Conservation (phyloP, 2,797 vertebrate genomes). For the Epinephelus malabaricus region DNA sequence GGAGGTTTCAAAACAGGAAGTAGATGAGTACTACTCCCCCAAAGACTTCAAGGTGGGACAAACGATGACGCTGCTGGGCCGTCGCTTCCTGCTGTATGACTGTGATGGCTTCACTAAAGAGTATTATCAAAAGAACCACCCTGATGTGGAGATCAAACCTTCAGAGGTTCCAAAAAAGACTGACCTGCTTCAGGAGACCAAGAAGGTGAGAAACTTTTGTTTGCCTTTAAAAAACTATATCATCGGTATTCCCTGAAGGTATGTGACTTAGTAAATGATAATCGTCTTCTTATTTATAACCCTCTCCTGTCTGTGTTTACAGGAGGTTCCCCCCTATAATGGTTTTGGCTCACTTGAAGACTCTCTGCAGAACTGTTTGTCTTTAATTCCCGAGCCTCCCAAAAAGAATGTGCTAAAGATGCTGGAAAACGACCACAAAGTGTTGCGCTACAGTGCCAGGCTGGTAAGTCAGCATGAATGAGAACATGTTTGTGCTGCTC, state of each 20-base stretch:
- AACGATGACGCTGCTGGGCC: conserved; percentile 87
- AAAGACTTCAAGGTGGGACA: conserved; percentile 93
- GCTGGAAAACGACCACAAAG: conserved; percentile 89
- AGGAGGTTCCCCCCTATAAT: conserved; percentile 94
- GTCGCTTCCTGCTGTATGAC: conserved; percentile 90
- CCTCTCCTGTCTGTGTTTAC: conserved; percentile 13
- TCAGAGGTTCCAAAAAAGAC: conserved; percentile 76
- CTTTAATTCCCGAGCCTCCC: conserved; percentile 89
- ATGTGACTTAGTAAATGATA: not conserved
- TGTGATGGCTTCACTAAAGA: conserved; percentile 92
- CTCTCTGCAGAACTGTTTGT: conserved; percentile 93
- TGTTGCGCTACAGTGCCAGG: conserved; percentile 88
- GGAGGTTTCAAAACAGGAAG: conserved; percentile 91
- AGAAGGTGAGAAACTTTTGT: conserved; percentile 80
- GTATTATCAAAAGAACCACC: conserved; percentile 89
- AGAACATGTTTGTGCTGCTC: not conserved
- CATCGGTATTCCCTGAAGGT: not conserved
- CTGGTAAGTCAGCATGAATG: conserved; percentile 86
- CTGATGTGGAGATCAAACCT: conserved; percentile 84
- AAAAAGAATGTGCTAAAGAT: conserved; percentile 89
- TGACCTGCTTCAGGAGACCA: conserved; percentile 51
- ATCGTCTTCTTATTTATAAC: not conserved
- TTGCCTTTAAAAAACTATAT: not conserved
- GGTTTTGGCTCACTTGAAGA: conserved; percentile 94
- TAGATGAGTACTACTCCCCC: conserved; percentile 91